Conservation (phyloP, 1,140 invertebrate genomes). For the Laodelphax striatellus region DNA sequence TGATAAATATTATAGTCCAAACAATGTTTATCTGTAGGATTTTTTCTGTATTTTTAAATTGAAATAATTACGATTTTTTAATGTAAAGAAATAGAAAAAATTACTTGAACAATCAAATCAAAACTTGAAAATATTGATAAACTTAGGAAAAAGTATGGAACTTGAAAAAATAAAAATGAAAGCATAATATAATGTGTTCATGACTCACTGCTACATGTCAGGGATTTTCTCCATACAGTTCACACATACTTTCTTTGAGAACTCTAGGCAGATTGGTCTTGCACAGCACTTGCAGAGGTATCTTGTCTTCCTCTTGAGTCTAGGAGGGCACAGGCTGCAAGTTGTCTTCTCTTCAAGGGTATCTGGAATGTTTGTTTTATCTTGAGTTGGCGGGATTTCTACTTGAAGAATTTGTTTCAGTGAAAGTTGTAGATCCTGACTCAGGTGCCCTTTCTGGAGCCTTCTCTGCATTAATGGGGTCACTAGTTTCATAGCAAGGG, state of each 20-base stretch:
- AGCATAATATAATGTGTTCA: too few relatives aligned
- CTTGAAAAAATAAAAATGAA: too few relatives aligned
- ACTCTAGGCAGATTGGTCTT: neutral
- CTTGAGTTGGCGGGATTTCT: neutral
- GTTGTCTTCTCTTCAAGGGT: conserved; percentile 4
- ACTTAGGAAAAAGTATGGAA: too few relatives aligned
- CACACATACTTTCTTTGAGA: neutral
- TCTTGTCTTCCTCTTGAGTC: neutral
- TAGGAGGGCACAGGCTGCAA: conserved; percentile 2
- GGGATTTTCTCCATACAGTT: conserved; percentile 6
- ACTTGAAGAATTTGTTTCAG: neutral
- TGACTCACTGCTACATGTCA: too few relatives aligned
- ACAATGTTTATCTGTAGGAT: too few relatives aligned
- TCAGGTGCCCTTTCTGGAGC: neutral
- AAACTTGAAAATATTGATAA: too few relatives aligned
- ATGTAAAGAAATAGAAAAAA: too few relatives aligned
- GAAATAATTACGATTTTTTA: too few relatives aligned
- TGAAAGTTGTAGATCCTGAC: neutral
- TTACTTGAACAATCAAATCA: too few relatives aligned
- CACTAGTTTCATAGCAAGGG: conserved; percentile 14
- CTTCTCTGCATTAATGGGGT: conserved; percentile 22
- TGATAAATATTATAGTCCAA: too few relatives aligned
- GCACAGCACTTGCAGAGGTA: neutral
- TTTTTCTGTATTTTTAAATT: too few relatives aligned
- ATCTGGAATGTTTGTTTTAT: neutral